phyloP scores from a whole-genome alignment of 2,113 vertebrate species.

The Salminus brasiliensis region DNA sequence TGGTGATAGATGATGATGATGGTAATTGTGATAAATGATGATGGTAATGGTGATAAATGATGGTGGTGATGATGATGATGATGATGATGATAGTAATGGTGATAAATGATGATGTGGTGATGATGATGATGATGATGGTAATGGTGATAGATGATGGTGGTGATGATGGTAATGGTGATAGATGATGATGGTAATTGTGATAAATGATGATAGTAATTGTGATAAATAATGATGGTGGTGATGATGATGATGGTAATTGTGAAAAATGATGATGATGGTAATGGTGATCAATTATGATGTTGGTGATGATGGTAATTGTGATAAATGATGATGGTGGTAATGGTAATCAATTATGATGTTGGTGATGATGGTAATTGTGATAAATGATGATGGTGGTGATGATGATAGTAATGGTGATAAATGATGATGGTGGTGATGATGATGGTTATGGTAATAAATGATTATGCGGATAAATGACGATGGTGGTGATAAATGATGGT shows the following conservation, averaged over 20 bases:
- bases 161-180: background rate
- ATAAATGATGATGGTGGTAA: background rate
- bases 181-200: background rate
- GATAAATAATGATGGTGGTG: background rate
- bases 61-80: background rate
- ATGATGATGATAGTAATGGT: background rate
- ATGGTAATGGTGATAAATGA: background rate
- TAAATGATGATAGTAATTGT: background rate
- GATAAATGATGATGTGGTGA: background rate
- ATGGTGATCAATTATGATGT: background rate
- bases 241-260: background rate
- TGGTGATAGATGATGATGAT: constrained; percentile 12
- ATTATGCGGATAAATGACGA: background rate
- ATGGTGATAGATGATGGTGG: background rate
- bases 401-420: background rate
- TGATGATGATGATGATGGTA: background rate
- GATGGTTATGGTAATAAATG: background rate
- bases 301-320: background rate
- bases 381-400: background rate
- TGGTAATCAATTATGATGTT: background rate
- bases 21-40: background rate
- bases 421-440: background rate
- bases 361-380: background rate
- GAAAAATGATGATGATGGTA: background rate
- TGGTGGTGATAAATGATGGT: background rate